phyloP scores from a whole-genome alignment of 2,113 vertebrate species.

The Archocentrus centrarchus region DNA sequence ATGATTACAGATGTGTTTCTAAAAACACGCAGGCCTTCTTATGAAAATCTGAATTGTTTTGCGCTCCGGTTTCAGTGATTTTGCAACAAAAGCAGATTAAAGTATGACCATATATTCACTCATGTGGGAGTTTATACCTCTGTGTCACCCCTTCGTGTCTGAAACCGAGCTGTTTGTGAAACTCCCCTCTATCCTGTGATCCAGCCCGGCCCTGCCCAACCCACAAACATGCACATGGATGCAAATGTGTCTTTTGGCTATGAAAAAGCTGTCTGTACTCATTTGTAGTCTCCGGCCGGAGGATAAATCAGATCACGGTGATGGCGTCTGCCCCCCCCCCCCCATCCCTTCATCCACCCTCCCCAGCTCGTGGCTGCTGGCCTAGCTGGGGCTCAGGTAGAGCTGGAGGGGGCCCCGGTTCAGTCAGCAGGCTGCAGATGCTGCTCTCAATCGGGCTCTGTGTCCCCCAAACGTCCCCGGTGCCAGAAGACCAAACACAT shows the following conservation, averaged over 20 bases:
- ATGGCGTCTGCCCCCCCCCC: constrained; percentile 4
- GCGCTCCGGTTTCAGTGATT: background rate
- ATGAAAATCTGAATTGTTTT: constrained; percentile 23
- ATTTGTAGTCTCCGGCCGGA: constrained; percentile 70
- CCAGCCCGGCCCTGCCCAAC: background rate
- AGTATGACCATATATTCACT: background rate
- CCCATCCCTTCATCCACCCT: background rate
- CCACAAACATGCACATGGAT: constrained; percentile 49
- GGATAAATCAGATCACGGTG: constrained; percentile 66
- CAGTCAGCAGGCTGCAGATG: constrained; percentile 64
- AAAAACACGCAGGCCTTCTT: background rate
- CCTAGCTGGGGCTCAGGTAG: constrained; percentile 71
- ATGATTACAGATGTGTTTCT: constrained; percentile 9
- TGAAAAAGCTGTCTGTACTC: constrained; percentile 76
- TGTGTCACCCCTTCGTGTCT: constrained; percentile 14
- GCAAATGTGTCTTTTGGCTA: constrained; percentile 75
- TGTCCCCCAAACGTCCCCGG: constrained; percentile 62
- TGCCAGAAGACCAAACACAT: constrained; percentile 53
- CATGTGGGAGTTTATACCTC: constrained; percentile 1
- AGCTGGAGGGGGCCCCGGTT: constrained; percentile 31
- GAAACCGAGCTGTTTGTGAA: constrained; percentile 56
- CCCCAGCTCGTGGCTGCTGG: constrained; percentile 53
- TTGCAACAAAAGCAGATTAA: constrained; percentile 6
- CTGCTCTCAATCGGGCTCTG: constrained; percentile 36
- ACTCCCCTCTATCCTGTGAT: background rate